Evolutionary conservation across 2,113 vertebrate genomes (phyloP), one percentile per base, ranked within the genome.

Genomic region (Ctenodactylus gundi): DNA sequence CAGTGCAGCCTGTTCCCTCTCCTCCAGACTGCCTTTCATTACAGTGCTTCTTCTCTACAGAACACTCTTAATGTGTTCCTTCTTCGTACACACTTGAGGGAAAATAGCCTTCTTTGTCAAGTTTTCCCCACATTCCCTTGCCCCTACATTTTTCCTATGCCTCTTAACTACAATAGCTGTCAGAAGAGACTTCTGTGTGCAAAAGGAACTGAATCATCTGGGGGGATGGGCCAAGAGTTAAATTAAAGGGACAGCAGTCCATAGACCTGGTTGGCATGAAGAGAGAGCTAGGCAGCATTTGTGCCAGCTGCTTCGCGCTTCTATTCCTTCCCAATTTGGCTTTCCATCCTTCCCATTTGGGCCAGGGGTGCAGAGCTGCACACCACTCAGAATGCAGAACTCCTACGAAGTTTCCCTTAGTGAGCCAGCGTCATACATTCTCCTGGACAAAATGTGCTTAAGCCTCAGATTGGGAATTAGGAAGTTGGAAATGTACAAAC

Each of bases 181-280:
- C 78, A 78, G 73, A 92, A 96, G 65, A 90, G 60, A 91, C 20
- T 49, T 76, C 31, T 55, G 3, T 94, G 65, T 92, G 58, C 76
- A 90, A 92, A 96, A 81, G 70, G 72, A 94, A 31, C 67, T 88
- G 93, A 85, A 67, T 91, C 68, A 57, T 57, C 68, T 80, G 29
- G 83, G n/a, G 14, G 21, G 44, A 46, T 77, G 51, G 20, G 84
- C 93, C 82, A 91, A 94, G 80, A 57, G 93, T 92, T 96, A 97
- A 94, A 94, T 94, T 95, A 97, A 97, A 96, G 94, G 76, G 77
- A 94, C 93, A 95, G 90, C 94, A 97, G 94, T 87, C 94, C 92
- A 77, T 78, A 89, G 80, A 96, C 70, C 88, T 93, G 95, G 68
- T 76, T 89, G 93, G 57, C 91, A 84, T 65, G 80, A 87, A 62